These are phyloP conservation scores for Lissocephala sabroskyi DNA, from an alignment of 2,888 invertebrate species.

Conservation along the genomic window DNA sequence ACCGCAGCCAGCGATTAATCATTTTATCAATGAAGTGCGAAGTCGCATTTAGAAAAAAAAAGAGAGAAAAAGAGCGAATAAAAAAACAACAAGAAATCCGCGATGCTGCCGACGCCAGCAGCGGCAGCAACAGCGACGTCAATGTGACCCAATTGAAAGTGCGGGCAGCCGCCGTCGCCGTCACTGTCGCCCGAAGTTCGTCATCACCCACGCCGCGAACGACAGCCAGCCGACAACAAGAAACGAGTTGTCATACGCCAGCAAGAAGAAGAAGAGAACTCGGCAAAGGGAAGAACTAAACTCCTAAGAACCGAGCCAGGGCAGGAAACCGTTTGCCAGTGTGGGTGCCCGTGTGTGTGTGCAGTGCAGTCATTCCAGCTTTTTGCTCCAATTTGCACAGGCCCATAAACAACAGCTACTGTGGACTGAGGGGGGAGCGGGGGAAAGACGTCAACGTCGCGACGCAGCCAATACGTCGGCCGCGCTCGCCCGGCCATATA, in stretches of 20 bases:
- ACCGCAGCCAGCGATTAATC: conserved; percentile 55
- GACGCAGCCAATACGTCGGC: background rate
- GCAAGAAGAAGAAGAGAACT: background rate
- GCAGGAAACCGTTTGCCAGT: conserved; percentile 41
- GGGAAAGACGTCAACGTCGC: conserved; percentile 15
- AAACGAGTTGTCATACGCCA: conserved; percentile 46
- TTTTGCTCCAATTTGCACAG: conserved; percentile 55
- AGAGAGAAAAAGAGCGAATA: conserved; percentile 11
- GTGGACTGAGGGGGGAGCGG: no score
- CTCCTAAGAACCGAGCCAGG: no score
- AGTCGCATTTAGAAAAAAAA: conserved; percentile 26
- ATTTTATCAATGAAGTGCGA: conserved; percentile 65
- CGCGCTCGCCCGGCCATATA: no score
- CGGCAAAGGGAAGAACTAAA: no score
- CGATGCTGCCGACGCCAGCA: background rate
- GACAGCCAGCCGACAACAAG: conserved; percentile 28
- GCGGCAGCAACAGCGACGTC: conserved; percentile 16
- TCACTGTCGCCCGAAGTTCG: conserved; percentile 1
- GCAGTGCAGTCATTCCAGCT: conserved; percentile 7
- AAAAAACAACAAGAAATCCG: conserved; percentile 5
- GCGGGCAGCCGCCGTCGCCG: background rate
- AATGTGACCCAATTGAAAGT: conserved; percentile 51
- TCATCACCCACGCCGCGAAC: conserved; percentile 16
- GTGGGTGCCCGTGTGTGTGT: conserved; percentile 17
- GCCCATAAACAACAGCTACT: conserved; percentile 11